Evolutionary conservation across 2,888 invertebrate genomes (phyloP), one percentile per base, ranked within the genome.

Genomic region (Teinopalpus imperialis): DNA sequence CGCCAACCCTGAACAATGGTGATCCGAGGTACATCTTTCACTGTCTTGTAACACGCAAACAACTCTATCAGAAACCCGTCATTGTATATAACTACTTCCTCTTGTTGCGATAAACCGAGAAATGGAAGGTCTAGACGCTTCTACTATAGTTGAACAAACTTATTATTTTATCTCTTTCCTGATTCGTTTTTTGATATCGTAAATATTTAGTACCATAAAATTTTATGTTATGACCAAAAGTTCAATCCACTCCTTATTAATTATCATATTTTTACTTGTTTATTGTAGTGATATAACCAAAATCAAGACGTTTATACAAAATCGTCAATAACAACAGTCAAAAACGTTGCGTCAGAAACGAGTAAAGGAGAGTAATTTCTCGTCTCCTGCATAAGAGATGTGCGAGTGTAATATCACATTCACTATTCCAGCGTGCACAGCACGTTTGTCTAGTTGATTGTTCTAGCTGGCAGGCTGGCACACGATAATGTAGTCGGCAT

Each of bases 361-460:
- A 31, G 3, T 4, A 3, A 30, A 5, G 30, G 13, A 29, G 40
- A 49, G 30, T 23, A 35, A 41, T n/a, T n/a, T n/a, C n/a, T n/a
- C 27, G 36, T 30, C 30, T 41, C 26, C 18, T n/a, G 23, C 48
- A 43, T 49, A 36, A 48, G 52, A 50, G 46, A 49, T 48, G 42
- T 24, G 34, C 46, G 54, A 49, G 53, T 53, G 46, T 52, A 48
- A 48, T 57, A 40, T 48, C 52, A 45, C 62, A 61, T 59, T 58
- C 59, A 63, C 61, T 59, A 61, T 57, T 65, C 66, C 72, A 68
- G 69, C 66, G 57, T 54, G 54, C 49, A 69, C 57, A 60, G 56
- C 61, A 69, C 81, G 81, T 64, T 70, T 69, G 67, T 59, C 70
- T 79, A 71, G 85, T 83, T 87, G 80, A 86, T 87, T 87, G 87